These are phyloP conservation scores for Drosophila sechellia DNA, from an alignment of 1,140 invertebrate genomes.

Conservation along the genomic window DNA sequence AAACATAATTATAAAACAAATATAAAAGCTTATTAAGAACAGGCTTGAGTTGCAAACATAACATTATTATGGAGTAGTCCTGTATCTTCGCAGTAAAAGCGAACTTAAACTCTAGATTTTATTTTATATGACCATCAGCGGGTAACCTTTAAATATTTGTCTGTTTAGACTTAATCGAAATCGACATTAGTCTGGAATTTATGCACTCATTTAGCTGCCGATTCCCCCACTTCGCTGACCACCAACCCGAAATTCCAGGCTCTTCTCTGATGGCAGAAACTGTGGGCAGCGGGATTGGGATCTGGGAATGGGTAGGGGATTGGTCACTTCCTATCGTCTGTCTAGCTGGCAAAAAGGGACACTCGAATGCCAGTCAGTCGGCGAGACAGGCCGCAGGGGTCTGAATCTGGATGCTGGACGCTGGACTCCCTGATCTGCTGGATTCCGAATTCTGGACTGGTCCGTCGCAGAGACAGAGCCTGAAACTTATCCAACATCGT, in stretches of 20 bases:
- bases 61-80: no score
- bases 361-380: conserved; percentile 43
- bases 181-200: conserved; percentile 43
- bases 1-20: no score
- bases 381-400: conserved; percentile 51
- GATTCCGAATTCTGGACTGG: conserved; percentile 33
- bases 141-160: conserved; percentile 17
- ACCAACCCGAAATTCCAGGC: conserved; percentile 13
- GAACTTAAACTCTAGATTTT: background rate
- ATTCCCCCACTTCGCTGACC: background rate
- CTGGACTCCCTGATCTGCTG: background rate
- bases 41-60: no score
- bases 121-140: background rate
- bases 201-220: conserved; percentile 35
- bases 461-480: conserved; percentile 60
- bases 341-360: conserved; percentile 43
- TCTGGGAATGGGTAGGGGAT: background rate
- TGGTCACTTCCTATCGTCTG: conserved; percentile 46
- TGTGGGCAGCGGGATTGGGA: background rate
- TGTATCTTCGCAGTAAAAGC: no score
- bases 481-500: conserved; percentile 76
- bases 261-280: conserved; percentile 19
- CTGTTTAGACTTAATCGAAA: conserved; percentile 28
- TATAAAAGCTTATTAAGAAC: no score
- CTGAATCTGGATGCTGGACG: background rate